These are phyloP conservation scores for Salarias fasciatus DNA, from an alignment of 2,797 vertebrate genomes.

Conservation along the genomic window DNA sequence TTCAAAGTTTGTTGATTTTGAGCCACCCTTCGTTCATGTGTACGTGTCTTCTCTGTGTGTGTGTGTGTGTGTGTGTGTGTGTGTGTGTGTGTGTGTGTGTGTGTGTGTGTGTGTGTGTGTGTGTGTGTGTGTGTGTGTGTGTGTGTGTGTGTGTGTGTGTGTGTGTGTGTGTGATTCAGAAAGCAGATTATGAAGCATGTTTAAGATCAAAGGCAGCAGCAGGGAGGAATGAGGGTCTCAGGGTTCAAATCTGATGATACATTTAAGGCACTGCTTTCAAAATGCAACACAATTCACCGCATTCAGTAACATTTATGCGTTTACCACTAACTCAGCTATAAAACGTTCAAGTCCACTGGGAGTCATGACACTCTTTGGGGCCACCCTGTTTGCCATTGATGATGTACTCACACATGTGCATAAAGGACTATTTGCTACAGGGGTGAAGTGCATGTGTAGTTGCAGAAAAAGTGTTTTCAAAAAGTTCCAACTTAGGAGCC, in stretches of 20 bases:
- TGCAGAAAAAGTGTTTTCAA: too few relatives aligned
- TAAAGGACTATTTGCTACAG: too few relatives aligned
- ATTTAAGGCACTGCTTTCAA: neutral
- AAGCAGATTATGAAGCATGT: slow-evolving; percentile 45
- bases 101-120: slow-evolving; percentile 22
- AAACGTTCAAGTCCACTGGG: too few relatives aligned
- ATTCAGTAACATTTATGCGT: too few relatives aligned
- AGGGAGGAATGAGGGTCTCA: neutral
- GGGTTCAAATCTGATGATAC: slow-evolving; percentile 22
- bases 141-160: slow-evolving; percentile 1
- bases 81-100: slow-evolving; percentile 16
- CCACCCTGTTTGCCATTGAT: too few relatives aligned
- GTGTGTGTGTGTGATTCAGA: slow-evolving; percentile 25
- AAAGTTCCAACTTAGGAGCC: too few relatives aligned
- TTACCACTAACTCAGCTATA: too few relatives aligned
- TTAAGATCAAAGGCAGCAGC: slow-evolving; percentile 53
- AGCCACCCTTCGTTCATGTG: slow-evolving; percentile 43
- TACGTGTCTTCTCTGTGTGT: slow-evolving; percentile 5
- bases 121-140: slow-evolving; percentile 36
- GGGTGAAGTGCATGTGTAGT: too few relatives aligned
- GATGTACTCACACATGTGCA: too few relatives aligned
- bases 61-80: neutral
- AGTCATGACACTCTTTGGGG: too few relatives aligned
- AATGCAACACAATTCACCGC: neutral
- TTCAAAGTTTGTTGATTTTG: slow-evolving; percentile 65